Conservation (phyloP, 35 echinoderm and acorn worm genomes). For the Heliocidaris tuberculata region DNA sequence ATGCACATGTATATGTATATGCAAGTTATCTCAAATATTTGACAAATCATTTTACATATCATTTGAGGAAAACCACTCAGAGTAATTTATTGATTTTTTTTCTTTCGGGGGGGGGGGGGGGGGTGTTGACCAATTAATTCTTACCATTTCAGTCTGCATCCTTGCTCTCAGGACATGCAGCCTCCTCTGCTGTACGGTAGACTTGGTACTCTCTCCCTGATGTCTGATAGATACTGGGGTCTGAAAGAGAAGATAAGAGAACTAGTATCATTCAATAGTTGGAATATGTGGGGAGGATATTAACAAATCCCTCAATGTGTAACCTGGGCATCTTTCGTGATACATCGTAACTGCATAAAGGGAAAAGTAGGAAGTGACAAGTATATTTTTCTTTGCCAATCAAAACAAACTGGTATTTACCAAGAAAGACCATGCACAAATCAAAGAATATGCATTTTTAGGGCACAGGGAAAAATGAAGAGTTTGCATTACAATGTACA, state of each 20-base stretch:
- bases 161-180: conserved; percentile 24
- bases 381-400: not conserved
- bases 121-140: no score
- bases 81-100: no score
- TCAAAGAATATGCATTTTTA: not conserved
- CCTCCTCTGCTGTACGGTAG: conserved; percentile 26
- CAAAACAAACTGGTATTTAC: not conserved
- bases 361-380: not conserved
- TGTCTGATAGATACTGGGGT: conserved; percentile 15
- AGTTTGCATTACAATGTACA: no score
- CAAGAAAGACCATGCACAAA: not conserved
- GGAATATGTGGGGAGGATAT: not conserved
- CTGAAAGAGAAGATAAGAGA: not conserved
- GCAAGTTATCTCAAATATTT: not conserved
- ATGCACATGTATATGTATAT: not conserved
- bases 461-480: not conserved
- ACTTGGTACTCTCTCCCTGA: not conserved
- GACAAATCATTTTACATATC: not conserved
- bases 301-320: not conserved
- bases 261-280: not conserved
- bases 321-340: not conserved
- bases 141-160: conserved; percentile 41
- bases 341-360: not conserved
- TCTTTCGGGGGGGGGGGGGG: no score
- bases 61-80: not conserved